phyloP scores from a whole-genome alignment of 2,113 vertebrate genomes.

The Macaca nemestrina region DNA sequence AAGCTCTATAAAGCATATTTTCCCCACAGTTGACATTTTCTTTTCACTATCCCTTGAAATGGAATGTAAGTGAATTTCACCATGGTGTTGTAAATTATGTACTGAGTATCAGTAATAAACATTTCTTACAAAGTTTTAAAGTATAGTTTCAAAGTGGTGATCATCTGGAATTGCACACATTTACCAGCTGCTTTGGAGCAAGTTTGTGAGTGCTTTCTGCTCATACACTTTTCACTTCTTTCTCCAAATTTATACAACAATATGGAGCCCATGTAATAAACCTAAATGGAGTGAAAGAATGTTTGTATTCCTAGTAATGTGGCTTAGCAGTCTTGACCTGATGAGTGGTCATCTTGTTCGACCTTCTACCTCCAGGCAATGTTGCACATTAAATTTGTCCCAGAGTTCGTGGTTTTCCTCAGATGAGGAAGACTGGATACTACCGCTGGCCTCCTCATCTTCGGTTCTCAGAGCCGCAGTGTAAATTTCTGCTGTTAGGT shows the following conservation, averaged over 20 bases:
- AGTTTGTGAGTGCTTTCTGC: not conserved
- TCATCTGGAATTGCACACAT: constrained; percentile 64
- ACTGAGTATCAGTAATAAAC: constrained; percentile 70
- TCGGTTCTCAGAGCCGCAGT: not conserved
- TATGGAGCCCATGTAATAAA: not conserved
- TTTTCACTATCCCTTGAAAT: constrained; percentile 66
- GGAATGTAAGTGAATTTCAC: constrained; percentile 63
- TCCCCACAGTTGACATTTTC: constrained; percentile 65
- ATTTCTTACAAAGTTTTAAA: constrained; percentile 66
- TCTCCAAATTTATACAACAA: not conserved
- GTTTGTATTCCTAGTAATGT: not conserved
- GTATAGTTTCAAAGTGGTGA: constrained; percentile 51
- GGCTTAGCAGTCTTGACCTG: not conserved
- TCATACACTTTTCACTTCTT: constrained; percentile 46
- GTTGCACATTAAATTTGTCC: not conserved
- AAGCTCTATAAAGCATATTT: constrained; percentile 63
- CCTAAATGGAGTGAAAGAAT: not conserved
- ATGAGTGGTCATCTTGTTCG: not conserved
- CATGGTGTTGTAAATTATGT: constrained; percentile 61
- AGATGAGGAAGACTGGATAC: not conserved
- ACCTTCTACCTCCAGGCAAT: not conserved
- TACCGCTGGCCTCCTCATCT: not conserved
- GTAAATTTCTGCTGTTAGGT: not conserved
- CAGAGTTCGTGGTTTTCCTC: not conserved
- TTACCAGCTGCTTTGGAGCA: constrained; percentile 60